Conservation (phyloP, 2,797 vertebrate genomes). For the Amazonetta brasiliensis region DNA sequence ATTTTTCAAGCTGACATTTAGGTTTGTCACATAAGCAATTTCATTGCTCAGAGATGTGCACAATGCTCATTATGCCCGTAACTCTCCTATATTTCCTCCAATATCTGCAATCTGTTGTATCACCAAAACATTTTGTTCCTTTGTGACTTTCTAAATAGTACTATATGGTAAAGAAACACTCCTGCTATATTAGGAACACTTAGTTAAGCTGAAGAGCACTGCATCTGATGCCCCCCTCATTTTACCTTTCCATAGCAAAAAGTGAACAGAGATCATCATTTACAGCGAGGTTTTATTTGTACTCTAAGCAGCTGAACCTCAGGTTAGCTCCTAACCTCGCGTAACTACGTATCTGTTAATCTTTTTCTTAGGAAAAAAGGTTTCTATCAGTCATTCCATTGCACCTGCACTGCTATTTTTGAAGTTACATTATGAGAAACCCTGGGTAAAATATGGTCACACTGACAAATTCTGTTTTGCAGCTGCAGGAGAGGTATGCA, state of each 20-base stretch:
- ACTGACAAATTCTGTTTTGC: neutral
- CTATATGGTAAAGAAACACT: neutral
- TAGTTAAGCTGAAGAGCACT: neutral
- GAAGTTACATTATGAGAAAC: neutral
- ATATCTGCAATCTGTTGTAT: neutral
- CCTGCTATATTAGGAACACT: neutral
- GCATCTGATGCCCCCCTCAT: neutral
- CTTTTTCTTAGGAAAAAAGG: neutral
- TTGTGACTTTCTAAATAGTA: neutral
- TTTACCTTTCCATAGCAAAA: neutral
- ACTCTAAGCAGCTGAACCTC: neutral
- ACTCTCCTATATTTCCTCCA: neutral
- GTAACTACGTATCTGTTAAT: rapidly evolving
- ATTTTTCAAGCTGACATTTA: neutral
- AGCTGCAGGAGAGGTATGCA: neutral
- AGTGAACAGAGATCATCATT: neutral
- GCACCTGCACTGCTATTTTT: neutral
- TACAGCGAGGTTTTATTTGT: neutral
- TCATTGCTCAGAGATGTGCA: neutral
- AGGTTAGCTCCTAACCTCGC: neutral
- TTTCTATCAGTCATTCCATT: neutral
- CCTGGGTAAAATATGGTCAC: neutral
- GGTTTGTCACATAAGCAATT: neutral
- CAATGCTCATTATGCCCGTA: neutral
- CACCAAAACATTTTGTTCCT: neutral